A percentile compares a stretch with the other conserved stretches of the same genome.
Evolutionary conservation across 2,888 invertebrate species (phyloP).

Genomic region (Luffia ferchaultella): DNA sequence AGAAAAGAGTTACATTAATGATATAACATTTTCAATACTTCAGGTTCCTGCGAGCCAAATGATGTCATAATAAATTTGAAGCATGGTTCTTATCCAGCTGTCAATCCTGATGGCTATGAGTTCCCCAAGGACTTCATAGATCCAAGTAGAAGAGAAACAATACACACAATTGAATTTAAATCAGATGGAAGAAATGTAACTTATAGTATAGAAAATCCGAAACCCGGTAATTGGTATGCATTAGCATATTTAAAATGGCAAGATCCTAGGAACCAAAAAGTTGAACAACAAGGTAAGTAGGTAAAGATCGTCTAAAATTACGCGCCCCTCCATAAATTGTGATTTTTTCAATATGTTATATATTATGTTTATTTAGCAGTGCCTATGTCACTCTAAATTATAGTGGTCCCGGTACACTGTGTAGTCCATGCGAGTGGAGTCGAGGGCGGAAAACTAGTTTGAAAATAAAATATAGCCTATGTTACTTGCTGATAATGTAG

Average conservation of each 20-base stretch:
- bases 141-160: constrained; percentile 43
- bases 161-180: constrained; percentile 65
- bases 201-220: constrained; percentile 70
- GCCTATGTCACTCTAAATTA: too few species aligned
- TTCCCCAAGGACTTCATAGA: constrained; percentile 74
- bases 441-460: too few species aligned
- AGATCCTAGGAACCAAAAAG: constrained; percentile 74
- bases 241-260: constrained; percentile 80
- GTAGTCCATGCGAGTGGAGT: too few species aligned
- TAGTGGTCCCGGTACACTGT: too few species aligned
- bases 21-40: constrained; percentile 27
- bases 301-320: too few species aligned
- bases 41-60: constrained; percentile 67
- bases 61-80: constrained; percentile 78
- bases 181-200: constrained; percentile 69
- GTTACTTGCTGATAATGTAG: too few species aligned
- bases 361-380: too few species aligned
- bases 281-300: constrained; percentile 77
- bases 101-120: constrained; percentile 81
- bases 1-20: constrained; percentile 7
- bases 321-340: too few species aligned
- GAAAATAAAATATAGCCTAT: too few species aligned
- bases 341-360: too few species aligned
- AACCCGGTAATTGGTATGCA: constrained; percentile 82
- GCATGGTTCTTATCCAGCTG: constrained; percentile 82